Base-by-base conservation (phyloP, 2,113 vertebrate species). In the Lanius ludovicianus region DNA sequence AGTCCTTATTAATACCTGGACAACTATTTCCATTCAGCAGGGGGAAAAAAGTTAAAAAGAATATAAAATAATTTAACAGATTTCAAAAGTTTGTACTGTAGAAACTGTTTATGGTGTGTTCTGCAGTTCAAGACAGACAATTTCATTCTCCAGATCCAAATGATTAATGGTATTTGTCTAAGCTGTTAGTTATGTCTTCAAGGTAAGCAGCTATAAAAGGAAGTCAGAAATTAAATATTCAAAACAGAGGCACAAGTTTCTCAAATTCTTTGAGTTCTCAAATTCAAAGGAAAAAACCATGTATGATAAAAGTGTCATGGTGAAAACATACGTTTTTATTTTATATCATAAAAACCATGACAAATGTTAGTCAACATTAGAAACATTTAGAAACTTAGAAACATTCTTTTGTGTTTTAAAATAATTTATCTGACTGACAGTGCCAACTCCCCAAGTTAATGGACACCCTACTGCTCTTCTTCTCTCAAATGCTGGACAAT, bases 251-350 rank as follows among this genome's bases (percentile, higher is more conserved):
- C 7, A 39, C 2, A 3, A 33, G 59, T 88, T 67, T 81, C 19
- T 86, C 24, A 37, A 55, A 56, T 52, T 84, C 30, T 57, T 0
- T 4, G 22, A 55, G 5, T 63, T 80, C 27, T 88, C 23, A n/a
- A 55, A 56, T 56, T 89, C 30, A 53, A 0, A 53, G 27, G 33
- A 52, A 78, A 33, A 55, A 49, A 74, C 10, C 13, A 77, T 1
- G 0, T 2, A 39, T 3, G 2, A 37, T 24, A 35, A 57, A 74
- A 65, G 15, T 17, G 13, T 18, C n/a, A 65, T 9, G 7, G 35
- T 31, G 30, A 93, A 57, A 67, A 75, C 1, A 19, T 2, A 35
- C 0, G 9, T 65, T 93, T 82, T 79, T 47, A 56, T 86, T 63
- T 87, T 35, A 9, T 20, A 53, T 10, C 13, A 44, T 11, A 30